Evolutionary conservation across 2,888 invertebrate species (phyloP).

Genomic region (Hecatera dysodea): DNA sequence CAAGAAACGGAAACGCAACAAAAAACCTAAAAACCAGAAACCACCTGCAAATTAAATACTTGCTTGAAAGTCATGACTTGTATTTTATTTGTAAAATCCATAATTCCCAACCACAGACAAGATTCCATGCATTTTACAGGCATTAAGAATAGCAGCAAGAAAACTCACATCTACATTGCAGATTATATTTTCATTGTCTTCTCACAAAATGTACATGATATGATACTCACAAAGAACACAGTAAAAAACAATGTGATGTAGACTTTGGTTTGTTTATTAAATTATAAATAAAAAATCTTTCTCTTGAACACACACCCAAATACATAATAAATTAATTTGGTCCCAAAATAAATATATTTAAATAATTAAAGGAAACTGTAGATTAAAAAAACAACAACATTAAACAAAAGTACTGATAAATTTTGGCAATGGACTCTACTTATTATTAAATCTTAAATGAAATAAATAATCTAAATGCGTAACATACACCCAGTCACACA

Average conservation of each 20-base stretch:
- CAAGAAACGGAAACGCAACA: slow-evolving; percentile 82
- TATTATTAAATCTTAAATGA: slow-evolving; percentile 85
- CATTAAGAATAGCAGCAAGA: slow-evolving; percentile 61
- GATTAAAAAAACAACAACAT: slow-evolving; percentile 84
- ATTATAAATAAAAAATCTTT: slow-evolving; percentile 89
- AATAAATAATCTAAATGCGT: slow-evolving; percentile 87
- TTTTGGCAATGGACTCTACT: slow-evolving; percentile 90
- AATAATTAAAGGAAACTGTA: slow-evolving; percentile 86
- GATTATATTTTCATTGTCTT: slow-evolving; percentile 83
- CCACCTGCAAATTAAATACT: slow-evolving; percentile 49
- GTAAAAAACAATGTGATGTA: slow-evolving; percentile 87
- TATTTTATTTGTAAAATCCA: slow-evolving; percentile 45
- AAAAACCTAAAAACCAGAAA: slow-evolving; percentile 73
- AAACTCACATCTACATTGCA: slow-evolving; percentile 79
- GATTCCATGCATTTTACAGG: slow-evolving; percentile 42
- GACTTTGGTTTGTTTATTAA: slow-evolving; percentile 91
- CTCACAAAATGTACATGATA: slow-evolving; percentile 83
- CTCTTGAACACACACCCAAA: slow-evolving; percentile 88
- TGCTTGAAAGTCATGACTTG: slow-evolving; percentile 20
- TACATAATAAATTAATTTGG: slow-evolving; percentile 91
- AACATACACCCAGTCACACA: slow-evolving; percentile 83
- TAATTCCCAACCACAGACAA: slow-evolving; percentile 16
- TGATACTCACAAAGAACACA: slow-evolving; percentile 80
- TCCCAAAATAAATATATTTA: slow-evolving; percentile 90
- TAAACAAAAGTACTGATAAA: slow-evolving; percentile 88